These are phyloP conservation scores for Noturus placidus DNA, from an alignment of 2,113 vertebrate genomes.

Conservation along the genomic window DNA sequence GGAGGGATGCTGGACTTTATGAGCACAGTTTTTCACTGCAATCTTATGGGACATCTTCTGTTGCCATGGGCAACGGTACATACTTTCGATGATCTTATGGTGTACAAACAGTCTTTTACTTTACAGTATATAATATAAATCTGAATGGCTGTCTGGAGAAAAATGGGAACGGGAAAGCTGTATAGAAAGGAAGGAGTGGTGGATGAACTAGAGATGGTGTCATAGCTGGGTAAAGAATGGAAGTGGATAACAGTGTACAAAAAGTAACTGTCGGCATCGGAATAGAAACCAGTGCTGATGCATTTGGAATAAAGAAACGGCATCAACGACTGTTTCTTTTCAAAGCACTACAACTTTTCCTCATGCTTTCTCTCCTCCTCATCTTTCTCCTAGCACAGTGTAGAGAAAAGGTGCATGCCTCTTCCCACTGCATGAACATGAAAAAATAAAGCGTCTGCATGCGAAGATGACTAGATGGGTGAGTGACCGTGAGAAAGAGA, in stretches of 20 bases:
- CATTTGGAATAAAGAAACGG: constrained; percentile 12
- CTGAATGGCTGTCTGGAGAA: not conserved
- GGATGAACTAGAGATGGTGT: constrained; percentile 3
- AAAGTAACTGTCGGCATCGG: not conserved
- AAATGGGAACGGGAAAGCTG: not conserved
- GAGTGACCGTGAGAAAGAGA: constrained; percentile 75
- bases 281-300: not conserved
- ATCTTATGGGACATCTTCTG: constrained; percentile 21
- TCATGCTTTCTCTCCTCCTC: constrained; percentile 15
- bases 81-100: constrained; percentile 3
- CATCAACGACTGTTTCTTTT: constrained; percentile 9
- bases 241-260: not conserved
- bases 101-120: not conserved
- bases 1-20: constrained; percentile 18
- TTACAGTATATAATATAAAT: not conserved
- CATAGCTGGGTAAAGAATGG: constrained; percentile 16
- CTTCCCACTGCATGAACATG: constrained; percentile 44
- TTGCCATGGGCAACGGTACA: constrained; percentile 10
- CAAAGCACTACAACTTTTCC: constrained; percentile 49
- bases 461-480: constrained; percentile 78
- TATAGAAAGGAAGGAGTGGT: not conserved
- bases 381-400: constrained; percentile 38
- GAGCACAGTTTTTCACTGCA: constrained; percentile 16
- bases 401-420: constrained; percentile 49
- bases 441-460: constrained; percentile 64